phyloP scores from a whole-genome alignment of 2,888 invertebrate genomes.

The Daptonema setosum region DNA sequence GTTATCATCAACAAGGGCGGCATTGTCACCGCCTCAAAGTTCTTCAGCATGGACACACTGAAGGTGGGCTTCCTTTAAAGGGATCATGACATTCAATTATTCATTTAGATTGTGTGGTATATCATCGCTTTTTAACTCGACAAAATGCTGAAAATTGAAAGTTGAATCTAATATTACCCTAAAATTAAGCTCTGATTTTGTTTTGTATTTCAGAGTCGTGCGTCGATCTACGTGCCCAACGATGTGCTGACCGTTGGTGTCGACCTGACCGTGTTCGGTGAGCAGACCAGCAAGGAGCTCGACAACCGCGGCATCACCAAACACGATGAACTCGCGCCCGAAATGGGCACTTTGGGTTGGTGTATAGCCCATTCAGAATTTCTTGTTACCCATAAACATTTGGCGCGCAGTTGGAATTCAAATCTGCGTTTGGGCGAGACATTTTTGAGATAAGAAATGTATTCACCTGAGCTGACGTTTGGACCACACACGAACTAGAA shows the following conservation, averaged over 20 bases:
- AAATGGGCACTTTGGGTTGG: too few relatives aligned
- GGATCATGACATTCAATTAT: neutral
- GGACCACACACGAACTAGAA: too few relatives aligned
- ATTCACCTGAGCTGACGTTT: too few relatives aligned
- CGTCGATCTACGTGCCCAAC: constrained; percentile 10
- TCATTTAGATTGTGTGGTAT: neutral
- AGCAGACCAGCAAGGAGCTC: constrained; percentile 6
- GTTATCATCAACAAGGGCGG: constrained; percentile 18
- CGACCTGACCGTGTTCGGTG: constrained; percentile 14
- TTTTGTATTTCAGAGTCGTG: constrained; percentile 7
- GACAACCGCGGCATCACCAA: constrained; percentile 5
- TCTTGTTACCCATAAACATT: too few relatives aligned
- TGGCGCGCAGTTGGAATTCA: too few relatives aligned
- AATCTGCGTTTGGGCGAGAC: too few relatives aligned
- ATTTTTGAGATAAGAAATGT: too few relatives aligned
- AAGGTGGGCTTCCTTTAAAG: constrained; percentile 8
- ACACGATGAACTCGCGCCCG: too few relatives aligned
- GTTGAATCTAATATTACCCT: neutral
- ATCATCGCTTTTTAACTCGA: neutral
- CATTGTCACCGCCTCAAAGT: constrained; percentile 18
- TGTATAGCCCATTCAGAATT: too few relatives aligned
- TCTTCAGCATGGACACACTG: constrained; percentile 14
- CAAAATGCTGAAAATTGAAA: neutral
- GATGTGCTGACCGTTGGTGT: constrained; percentile 12
- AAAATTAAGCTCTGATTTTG: neutral